Evolutionary conservation across 2,888 invertebrate genomes (phyloP).

Genomic region (Trissoscelio sp.): DNA sequence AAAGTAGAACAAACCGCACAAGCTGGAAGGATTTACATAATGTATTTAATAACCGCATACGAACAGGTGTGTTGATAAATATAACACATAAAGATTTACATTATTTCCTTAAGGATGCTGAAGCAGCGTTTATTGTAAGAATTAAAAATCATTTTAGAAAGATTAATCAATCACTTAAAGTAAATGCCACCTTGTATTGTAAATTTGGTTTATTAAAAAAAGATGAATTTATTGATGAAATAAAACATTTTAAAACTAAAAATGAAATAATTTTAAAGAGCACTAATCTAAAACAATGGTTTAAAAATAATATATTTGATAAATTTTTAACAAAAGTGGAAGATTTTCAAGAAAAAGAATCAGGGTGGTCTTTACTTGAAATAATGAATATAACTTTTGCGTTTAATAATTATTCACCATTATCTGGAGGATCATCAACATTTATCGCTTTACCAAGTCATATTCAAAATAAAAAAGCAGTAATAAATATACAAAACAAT

Average conservation of each 20-base stretch:
- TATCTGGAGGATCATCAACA: not conserved
- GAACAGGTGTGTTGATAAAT: not conserved
- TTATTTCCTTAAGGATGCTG: not conserved
- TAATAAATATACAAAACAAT: conserved; percentile 13
- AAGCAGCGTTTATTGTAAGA: not conserved
- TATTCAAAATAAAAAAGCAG: not conserved
- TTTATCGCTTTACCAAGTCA: not conserved
- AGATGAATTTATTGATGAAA: not conserved
- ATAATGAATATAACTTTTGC: not conserved
- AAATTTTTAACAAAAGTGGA: not conserved
- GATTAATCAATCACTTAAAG: not conserved
- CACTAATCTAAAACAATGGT: not conserved
- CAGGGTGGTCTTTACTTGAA: not conserved
- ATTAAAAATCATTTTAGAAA: not conserved
- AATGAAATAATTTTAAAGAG: not conserved
- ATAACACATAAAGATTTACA: not conserved
- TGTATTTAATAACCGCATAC: not conserved
- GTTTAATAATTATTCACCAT: not conserved
- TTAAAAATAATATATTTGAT: not conserved
- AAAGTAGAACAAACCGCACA: not conserved
- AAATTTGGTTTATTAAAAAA: conserved; percentile 4
- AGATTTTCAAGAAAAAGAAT: conserved; percentile 21
- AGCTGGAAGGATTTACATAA: not conserved
- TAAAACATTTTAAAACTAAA: not conserved
- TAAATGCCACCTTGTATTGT: not conserved